These are phyloP conservation scores for Dinocampus coccinellae DNA, from an alignment of 2,888 invertebrate species.

Conservation along the genomic window DNA sequence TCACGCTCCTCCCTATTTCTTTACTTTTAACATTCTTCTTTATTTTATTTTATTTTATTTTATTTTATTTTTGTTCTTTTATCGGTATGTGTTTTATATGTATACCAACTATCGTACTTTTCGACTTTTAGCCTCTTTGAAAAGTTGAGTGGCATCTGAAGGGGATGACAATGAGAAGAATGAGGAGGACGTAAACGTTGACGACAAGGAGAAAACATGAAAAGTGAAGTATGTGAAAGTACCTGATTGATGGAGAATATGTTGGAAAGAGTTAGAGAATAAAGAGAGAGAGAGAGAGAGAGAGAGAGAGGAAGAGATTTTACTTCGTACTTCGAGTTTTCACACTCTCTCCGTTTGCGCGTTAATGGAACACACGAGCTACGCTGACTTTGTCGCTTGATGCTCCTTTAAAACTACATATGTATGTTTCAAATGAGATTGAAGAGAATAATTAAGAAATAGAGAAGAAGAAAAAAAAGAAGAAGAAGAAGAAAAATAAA, in stretches of 20 bases:
- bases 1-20: not conserved
- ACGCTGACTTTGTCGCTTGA: slow-evolving; percentile 16
- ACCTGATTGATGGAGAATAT: slow-evolving; percentile 9
- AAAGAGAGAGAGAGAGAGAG: not conserved
- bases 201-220: not conserved
- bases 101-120: not conserved
- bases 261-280: not conserved
- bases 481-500: no score
- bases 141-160: slow-evolving; percentile 8
- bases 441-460: not conserved
- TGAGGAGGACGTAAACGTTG: slow-evolving; percentile 2
- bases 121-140: slow-evolving; percentile 14
- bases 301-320: slow-evolving; percentile 24
- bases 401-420: not conserved
- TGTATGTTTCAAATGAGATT: not conserved
- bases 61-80: not conserved
- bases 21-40: not conserved
- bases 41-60: slow-evolving; percentile 2
- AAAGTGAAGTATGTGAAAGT: slow-evolving; percentile 2
- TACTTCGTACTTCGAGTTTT: not conserved
- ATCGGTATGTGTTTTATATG: not conserved
- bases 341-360: slow-evolving; percentile 8
- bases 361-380: slow-evolving; percentile 29
- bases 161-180: slow-evolving; percentile 10
- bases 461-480: no score